Base-by-base conservation (phyloP, 2,797 vertebrate genomes). In the Danio albolineatus region DNA sequence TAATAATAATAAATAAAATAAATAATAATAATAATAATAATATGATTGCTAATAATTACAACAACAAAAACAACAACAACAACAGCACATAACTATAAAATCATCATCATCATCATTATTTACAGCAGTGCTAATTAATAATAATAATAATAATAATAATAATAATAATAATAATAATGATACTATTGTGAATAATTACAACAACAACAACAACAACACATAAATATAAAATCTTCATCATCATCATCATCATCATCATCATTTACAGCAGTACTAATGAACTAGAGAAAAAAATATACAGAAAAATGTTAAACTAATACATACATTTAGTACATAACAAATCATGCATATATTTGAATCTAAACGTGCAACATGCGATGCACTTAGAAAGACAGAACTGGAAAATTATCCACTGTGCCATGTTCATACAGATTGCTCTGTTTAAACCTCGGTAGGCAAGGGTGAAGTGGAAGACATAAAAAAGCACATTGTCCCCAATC, bases 401-500 rank as follows among this genome's bases (percentile, higher is more conserved):
- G 28, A 6, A 46, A 38, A 36, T 48, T 38, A 79, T 43, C 48
- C 54, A 38, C 17, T 48, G 19, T 0, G 3, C 13, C 62, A 73
- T 59, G 28, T 79, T 82, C 53, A 65, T 46, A 46, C 60, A 84
- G 54, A 51, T 10, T 77, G 81, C 49, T 71, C 61, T 77, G 41
- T 78, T 82, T 78, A 76, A 83, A 73, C 60, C 72, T 82, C 67
- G 48, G 61, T 60, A 64, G 76, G 44, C 43, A 74, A 75, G 43
- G 51, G 46, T 83, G 79, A 85, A 76, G 79, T 82, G 77, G 66
- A 64, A 78, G 51, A 83, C 19, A 21, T 48, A 56, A 72, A 61
- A 74, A 66, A 64, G 36, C 12, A 66, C 57, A 73, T 84, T 61
- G 53, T 82, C 66, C 80, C 78, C 69, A 85, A 85, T 84, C 83